Evolutionary conservation across 2,113 vertebrate genomes (phyloP), one percentile per base, ranked within the genome.

Genomic region (Willisornis vidua): DNA sequence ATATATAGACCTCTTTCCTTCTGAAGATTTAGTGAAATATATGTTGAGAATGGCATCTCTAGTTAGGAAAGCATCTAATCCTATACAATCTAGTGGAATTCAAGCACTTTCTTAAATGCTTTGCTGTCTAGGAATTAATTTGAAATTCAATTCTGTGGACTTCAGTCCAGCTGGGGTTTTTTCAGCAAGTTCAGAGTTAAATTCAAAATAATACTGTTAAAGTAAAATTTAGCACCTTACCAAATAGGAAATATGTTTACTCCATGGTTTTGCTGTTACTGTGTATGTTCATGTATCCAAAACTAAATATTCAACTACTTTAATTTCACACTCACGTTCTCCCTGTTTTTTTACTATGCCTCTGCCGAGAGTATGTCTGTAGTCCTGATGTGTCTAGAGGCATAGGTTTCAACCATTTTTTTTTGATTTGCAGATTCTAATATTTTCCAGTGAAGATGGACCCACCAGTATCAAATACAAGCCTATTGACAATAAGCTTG

Each of bases 401-500:
- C 41, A 76, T n/a, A 91, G 71, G 13, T 82, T 93, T 88, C 45
- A 94, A 75, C 16, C 11, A 43, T 67, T n/a, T 85, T 66, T 82
- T 63, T 81, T 86, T 63, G 4, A 92, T 93, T 94, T 85, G 10
- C 18, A 66, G 79, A 90, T 93, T 93, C 43, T 95, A 79, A 46
- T 90, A 86, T 96, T 90, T 86, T 88, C 59, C 78, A 86, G 59
- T 73, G 90, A 93, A 80, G n/a, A 85, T 39, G 43, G 68, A 92
- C 41, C 14, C 22, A 74, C 14, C 46, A 73, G 23, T 97, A 88
- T 83, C 68, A 90, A 79, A 90, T 43, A 71, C 59, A 88, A 88
- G n/a, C 85, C 54, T 83, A 83, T 48, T 88, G 82, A 76, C 62
- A 83, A 88, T 80, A 90, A 88, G 75, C 39, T 94, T 85, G 31